Evolutionary conservation across 2,888 invertebrate species (phyloP), one percentile per base, ranked within the genome.

Genomic region (Dendrolimus houi): DNA sequence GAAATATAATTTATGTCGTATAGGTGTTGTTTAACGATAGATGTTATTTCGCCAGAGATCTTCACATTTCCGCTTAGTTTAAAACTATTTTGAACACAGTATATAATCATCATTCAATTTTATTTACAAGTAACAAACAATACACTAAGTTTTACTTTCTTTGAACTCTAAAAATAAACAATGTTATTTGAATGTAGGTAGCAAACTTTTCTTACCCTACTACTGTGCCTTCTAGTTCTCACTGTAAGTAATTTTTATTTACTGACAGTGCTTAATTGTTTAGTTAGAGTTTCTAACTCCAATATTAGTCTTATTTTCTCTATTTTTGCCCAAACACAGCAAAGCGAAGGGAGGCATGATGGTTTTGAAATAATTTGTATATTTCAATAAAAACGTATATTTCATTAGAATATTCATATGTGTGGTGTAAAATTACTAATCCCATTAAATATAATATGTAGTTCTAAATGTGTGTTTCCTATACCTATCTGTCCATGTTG

Each of bases 141-240:
- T 29, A 29, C 3, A 29, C 29, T 6, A 29, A 3, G 6, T 47
- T 47, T 47, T 9, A 47, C 0, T 47, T 47, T 47, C 7, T 47
- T 47, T 47, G 12, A 47, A 47, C 47, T 47, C 0, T 29, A 29
- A 29, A 0, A 47, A 47, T 47, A 47, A 55, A 58, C 60, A 55
- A 60, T 56, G 29, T 61, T 47, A 47, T 59, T 58, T 54, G 47
- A 9, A 47, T 47, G 1, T 3, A 47, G 9, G 2, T 47, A 47
- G 8, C 12, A 47, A 3, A 9, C 2, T 2, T 12, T 12, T 12
- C 12, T 78, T 81, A 76, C 69, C 73, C 80, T 77, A 85, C 83
- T 83, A 86, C 84, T 85, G 87, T 89, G 88, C 87, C 89, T 88
- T 89, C 88, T 87, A 87, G 81, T 81, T 83, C 81, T 81, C 79